A percentile compares a stretch with the other conserved stretches of the same genome.
phyloP scores from a whole-genome alignment of 2,888 invertebrate species.

The Amphipyra berbera region DNA sequence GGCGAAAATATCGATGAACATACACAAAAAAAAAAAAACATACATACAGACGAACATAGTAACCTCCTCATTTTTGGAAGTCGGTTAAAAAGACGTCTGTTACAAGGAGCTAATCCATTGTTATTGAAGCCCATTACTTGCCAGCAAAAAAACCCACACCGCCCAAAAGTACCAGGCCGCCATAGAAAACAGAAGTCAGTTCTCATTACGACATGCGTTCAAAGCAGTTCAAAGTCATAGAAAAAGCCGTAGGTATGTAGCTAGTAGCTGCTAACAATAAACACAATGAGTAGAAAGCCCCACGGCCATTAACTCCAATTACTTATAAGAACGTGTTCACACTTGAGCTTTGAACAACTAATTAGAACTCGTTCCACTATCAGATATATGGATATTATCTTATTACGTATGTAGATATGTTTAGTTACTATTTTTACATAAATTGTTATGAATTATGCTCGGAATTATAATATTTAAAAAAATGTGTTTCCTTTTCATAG shows the following conservation, averaged over 20 bases:
- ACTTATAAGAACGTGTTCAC: conserved; percentile 41
- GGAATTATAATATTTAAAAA: no score
- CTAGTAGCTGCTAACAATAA: conserved; percentile 28
- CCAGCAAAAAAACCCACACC: conserved; percentile 9
- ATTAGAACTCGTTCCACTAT: conserved; percentile 17
- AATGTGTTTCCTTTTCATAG: no score
- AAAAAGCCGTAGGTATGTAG: conserved; percentile 11
- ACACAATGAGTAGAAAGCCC: conserved; percentile 55
- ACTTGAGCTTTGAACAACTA: conserved; percentile 32
- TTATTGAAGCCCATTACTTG: not conserved
- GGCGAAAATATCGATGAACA: no score
- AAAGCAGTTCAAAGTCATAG: conserved; percentile 13
- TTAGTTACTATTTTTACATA: no score
- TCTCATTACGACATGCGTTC: conserved; percentile 13
- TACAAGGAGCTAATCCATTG: no score
- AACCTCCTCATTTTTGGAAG: no score
- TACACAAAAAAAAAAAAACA: no score
- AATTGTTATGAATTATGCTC: no score
- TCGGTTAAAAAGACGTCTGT: no score
- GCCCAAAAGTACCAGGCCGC: conserved; percentile 21
- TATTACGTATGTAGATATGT: no score
- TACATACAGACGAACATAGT: no score
- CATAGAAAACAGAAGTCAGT: conserved; percentile 27
- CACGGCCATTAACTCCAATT: conserved; percentile 56
- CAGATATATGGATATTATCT: no score